Percentiles rank a stretch among this genome's conserved stretches.
Evolutionary conservation across 2,888 invertebrate genomes (phyloP).

Genomic region (Drosophila atripex): DNA sequence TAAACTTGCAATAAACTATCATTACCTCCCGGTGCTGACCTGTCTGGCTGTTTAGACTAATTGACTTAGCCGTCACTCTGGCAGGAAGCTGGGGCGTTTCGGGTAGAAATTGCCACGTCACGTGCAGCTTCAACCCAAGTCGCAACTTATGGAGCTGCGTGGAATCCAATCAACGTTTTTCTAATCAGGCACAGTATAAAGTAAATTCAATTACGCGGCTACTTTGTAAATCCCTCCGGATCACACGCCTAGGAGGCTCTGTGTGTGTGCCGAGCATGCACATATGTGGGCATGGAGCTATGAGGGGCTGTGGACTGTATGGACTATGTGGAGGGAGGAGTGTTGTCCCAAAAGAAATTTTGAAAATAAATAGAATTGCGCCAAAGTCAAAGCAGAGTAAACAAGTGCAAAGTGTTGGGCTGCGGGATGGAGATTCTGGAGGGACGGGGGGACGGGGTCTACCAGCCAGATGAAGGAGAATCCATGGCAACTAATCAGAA

Average conservation of each 20-base stretch:
- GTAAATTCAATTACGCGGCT: constrained; percentile 78
- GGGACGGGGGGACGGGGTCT: neutral
- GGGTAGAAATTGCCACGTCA: neutral
- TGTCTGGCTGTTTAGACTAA: neutral
- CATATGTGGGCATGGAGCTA: constrained; percentile 29
- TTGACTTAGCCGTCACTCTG: constrained; percentile 8
- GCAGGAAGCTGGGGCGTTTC: neutral
- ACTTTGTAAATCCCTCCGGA: constrained; percentile 73
- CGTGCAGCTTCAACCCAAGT: neutral
- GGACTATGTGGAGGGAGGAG: constrained; percentile 35
- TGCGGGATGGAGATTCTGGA: neutral
- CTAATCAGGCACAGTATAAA: constrained; percentile 77
- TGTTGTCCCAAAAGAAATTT: constrained; percentile 70
- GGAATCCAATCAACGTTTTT: constrained; percentile 72
- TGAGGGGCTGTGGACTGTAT: constrained; percentile 21
- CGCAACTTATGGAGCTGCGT: constrained; percentile 40
- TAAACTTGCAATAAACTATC: constrained; percentile 7
- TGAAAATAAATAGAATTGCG: constrained; percentile 77
- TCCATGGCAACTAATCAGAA: constrained; percentile 74
- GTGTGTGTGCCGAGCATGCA: neutral
- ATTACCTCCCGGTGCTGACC: neutral
- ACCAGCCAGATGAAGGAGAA: constrained; percentile 20
- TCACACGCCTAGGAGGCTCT: constrained; percentile 59
- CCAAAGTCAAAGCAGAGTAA: constrained; percentile 74
- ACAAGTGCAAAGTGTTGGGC: constrained; percentile 47